Conservation (phyloP, 2,888 invertebrate genomes). For the Nephrotoma flavescens region DNA sequence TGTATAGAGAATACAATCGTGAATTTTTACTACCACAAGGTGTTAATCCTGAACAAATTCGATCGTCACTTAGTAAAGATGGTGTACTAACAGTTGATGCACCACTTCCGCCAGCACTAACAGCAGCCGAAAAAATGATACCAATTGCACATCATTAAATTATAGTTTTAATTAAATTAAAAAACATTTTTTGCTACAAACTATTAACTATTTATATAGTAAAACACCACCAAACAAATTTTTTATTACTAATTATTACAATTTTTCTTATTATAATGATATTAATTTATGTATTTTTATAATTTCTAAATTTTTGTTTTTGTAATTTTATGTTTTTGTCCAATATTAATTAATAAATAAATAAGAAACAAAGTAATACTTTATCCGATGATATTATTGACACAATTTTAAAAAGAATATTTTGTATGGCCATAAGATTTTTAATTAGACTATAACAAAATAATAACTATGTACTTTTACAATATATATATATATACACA, state of each 20-base stretch:
- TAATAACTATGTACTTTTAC: not conserved
- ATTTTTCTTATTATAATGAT: not conserved
- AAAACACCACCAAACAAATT: not conserved
- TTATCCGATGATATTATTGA: not conserved
- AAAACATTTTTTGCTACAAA: not conserved
- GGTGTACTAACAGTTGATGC: constrained; percentile 95
- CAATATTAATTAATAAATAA: not conserved
- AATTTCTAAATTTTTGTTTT: not conserved
- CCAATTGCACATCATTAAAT: constrained; percentile 31
- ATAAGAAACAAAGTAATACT: not conserved
- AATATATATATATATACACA: not conserved
- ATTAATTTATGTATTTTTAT: not conserved
- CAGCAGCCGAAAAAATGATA: constrained; percentile 30
- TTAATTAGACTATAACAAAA: not conserved
- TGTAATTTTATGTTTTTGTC: not conserved
- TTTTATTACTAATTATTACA: not conserved
- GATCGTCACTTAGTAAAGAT: constrained; percentile 89
- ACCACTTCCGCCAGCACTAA: constrained; percentile 65
- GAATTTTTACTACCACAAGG: constrained; percentile 95
- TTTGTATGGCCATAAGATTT: not conserved
- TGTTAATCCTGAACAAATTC: constrained; percentile 90
- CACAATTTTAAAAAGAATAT: not conserved
- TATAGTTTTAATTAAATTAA: not conserved
- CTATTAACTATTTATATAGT: not conserved
- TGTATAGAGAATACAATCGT: constrained; percentile 95